Conservation (phyloP, 1,140 invertebrate genomes). For the Chrysopa pallens region DNA sequence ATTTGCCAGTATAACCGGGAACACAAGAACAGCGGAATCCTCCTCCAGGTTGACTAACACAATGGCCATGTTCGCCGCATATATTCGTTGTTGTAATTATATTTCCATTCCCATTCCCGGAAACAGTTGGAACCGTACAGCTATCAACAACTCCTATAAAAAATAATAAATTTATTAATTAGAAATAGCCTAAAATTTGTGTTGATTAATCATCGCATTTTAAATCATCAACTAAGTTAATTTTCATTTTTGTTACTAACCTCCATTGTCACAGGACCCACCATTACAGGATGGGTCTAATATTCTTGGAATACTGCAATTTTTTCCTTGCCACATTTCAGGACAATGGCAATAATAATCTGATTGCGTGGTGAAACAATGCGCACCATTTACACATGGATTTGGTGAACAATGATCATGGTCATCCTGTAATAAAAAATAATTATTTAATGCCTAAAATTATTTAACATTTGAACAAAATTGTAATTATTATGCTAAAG, state of each 20-base stretch:
- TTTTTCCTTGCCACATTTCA: slow-evolving; percentile 70
- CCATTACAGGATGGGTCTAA: slow-evolving; percentile 26
- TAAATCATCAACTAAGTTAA: no score
- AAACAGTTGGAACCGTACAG: slow-evolving; percentile 26
- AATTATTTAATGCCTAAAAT: no score
- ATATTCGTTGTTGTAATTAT: slow-evolving; percentile 20
- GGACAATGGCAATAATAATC: slow-evolving; percentile 85
- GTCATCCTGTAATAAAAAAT: slow-evolving; percentile 40
- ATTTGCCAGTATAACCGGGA: slow-evolving; percentile 56
- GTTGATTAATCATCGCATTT: no score
- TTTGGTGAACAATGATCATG: slow-evolving; percentile 66
- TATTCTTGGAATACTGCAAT: slow-evolving; percentile 57
- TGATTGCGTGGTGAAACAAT: slow-evolving; percentile 66
- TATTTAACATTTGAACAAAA: no score
- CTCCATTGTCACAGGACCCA: slow-evolving; percentile 32
- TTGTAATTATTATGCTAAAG: no score
- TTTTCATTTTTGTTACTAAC: no score
- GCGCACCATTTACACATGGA: slow-evolving; percentile 59
- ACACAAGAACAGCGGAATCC: slow-evolving; percentile 54
- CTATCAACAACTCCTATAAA: slow-evolving; percentile 24
- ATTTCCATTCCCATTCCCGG: slow-evolving; percentile 13
- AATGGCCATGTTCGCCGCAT: slow-evolving; percentile 67
- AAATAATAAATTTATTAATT: slow-evolving; percentile 4
- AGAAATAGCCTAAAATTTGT: no score
- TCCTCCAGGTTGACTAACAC: slow-evolving; percentile 39